Conservation (phyloP, 1,140 invertebrate genomes). For the Ephestia elutella region DNA sequence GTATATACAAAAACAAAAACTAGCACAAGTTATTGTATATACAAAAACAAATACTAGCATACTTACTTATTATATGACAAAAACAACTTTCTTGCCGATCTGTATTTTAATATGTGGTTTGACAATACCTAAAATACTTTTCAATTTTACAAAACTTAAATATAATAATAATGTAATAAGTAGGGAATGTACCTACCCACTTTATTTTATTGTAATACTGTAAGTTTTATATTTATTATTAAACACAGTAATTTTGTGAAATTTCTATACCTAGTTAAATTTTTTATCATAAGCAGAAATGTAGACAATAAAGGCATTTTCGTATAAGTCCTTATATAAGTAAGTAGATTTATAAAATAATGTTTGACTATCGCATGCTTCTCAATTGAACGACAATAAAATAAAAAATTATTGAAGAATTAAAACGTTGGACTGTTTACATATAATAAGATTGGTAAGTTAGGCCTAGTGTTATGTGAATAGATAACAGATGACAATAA, state of each 20-base stretch:
- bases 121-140: no score
- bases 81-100: no score
- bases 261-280: constrained; percentile 20
- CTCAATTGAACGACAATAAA: constrained; percentile 17
- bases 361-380: constrained; percentile 7
- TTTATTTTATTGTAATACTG: no score
- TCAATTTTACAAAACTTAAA: no score
- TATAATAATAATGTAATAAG: no score
- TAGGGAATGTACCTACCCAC: no score
- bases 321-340: background rate
- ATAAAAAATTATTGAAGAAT: background rate
- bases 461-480: background rate
- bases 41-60: no score
- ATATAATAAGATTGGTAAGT: constrained; percentile 7
- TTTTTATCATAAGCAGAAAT: background rate
- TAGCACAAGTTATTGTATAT: no score
- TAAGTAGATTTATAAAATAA: background rate
- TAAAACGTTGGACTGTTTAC: constrained; percentile 19
- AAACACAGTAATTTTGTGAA: constrained; percentile 24
- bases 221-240: constrained; percentile 16
- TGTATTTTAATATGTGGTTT: no score
- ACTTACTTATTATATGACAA: no score
- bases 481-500: constrained; percentile 24
- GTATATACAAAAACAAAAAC: no score
- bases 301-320: background rate